Conservation (phyloP, 2,888 invertebrate species). For the Drosophila pegasa region DNA sequence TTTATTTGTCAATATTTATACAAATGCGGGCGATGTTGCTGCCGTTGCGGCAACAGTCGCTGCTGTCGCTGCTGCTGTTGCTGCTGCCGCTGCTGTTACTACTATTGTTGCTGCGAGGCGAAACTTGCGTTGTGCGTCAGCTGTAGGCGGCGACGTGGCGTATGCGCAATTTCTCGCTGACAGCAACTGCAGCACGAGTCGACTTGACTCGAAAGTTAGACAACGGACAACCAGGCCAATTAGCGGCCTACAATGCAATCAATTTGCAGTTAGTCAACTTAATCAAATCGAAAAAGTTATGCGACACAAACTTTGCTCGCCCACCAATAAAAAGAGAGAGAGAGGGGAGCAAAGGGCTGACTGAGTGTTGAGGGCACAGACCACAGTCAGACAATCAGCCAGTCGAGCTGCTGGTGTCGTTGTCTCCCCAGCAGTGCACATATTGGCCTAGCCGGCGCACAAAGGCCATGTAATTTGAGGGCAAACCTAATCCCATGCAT, state of each 20-base stretch:
- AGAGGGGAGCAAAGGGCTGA: neutral
- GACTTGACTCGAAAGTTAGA: slow-evolving; percentile 41
- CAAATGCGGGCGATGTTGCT: slow-evolving; percentile 44
- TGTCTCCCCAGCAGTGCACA: slow-evolving; percentile 6
- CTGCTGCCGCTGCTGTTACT: neutral
- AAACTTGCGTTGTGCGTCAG: slow-evolving; percentile 19
- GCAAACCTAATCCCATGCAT: slow-evolving; percentile 28
- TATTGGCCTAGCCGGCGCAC: neutral
- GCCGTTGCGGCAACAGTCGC: neutral
- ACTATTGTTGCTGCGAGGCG: neutral
- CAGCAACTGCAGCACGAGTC: slow-evolving; percentile 10
- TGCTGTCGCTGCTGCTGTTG: slow-evolving; percentile 14
- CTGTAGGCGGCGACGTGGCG: slow-evolving; percentile 36
- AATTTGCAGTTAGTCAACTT: slow-evolving; percentile 72
- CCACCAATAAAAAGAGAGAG: neutral
- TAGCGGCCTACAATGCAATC: slow-evolving; percentile 73
- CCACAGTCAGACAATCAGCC: slow-evolving; percentile 7
- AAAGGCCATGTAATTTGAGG: slow-evolving; percentile 36
- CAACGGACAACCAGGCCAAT: slow-evolving; percentile 57
- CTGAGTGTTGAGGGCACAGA: slow-evolving; percentile 2
- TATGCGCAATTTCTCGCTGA: slow-evolving; percentile 38
- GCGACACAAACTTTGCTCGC: slow-evolving; percentile 66
- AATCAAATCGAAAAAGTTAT: slow-evolving; percentile 74
- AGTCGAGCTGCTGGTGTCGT: neutral
- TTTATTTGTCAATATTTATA: slow-evolving; percentile 63